Conservation (phyloP, 2,113 vertebrate genomes). For the Oostethus manadensis region DNA sequence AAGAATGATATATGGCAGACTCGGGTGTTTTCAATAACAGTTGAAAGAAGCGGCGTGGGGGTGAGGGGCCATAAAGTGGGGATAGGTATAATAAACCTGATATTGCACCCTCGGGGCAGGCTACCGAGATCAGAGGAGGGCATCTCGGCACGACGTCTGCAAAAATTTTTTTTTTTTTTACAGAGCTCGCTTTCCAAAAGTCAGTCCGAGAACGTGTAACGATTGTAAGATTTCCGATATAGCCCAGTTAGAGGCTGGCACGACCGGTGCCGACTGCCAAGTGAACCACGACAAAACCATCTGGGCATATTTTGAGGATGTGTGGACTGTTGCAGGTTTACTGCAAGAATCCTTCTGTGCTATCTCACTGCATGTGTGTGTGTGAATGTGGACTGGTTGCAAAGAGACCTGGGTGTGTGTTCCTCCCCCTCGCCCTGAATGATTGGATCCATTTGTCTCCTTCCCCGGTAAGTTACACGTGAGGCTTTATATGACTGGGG, state of each 20-base stretch:
- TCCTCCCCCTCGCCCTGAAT: conserved; percentile 8
- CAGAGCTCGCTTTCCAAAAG: conserved; percentile 24
- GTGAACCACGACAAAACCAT: conserved; percentile 56
- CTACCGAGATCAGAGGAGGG: conserved; percentile 58
- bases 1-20: conserved; percentile 67
- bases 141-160: conserved; percentile 53
- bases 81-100: conserved; percentile 75
- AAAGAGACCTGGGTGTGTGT: conserved; percentile 36
- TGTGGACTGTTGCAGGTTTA: conserved; percentile 39
- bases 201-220: neutral
- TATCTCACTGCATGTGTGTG: conserved; percentile 22
- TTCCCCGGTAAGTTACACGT: conserved; percentile 28
- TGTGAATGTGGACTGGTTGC: conserved; percentile 19
- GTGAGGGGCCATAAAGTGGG: conserved; percentile 65
- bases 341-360: conserved; percentile 26
- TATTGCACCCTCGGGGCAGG: conserved; percentile 72
- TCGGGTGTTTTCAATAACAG: conserved; percentile 73
- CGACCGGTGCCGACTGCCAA: conserved; percentile 35
- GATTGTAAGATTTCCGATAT: conserved; percentile 13
- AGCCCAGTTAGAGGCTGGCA: conserved; percentile 25
- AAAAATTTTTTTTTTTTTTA: conserved; percentile 51
- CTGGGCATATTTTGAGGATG: conserved; percentile 37
- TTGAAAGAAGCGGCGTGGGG: conserved; percentile 47
- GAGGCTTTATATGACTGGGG: conserved; percentile 26
- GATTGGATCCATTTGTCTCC: conserved; percentile 40